phyloP scores from a whole-genome alignment of 2,797 vertebrate genomes.

The Lacerta viridis region DNA sequence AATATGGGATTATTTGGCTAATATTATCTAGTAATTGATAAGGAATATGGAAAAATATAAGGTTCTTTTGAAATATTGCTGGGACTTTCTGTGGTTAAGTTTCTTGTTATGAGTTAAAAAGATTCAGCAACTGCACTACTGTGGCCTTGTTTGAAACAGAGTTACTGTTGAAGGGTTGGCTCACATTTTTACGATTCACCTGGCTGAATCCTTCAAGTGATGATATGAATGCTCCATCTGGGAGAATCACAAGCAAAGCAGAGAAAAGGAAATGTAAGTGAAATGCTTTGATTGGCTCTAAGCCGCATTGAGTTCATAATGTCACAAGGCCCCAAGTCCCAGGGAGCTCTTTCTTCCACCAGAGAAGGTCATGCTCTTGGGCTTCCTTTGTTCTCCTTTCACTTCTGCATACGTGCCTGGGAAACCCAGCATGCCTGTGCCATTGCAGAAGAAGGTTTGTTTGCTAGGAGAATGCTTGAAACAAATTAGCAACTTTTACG shows the following conservation, averaged over 20 bases:
- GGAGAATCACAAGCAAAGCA: slow-evolving; percentile 10
- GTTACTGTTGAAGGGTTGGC: not conserved
- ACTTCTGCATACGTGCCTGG: slow-evolving; percentile 8
- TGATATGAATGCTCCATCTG: not conserved
- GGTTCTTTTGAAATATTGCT: not conserved
- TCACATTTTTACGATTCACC: not conserved
- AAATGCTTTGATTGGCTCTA: slow-evolving; percentile 25
- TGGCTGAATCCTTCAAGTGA: slow-evolving; percentile 7
- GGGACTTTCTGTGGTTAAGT: not conserved
- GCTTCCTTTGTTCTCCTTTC: slow-evolving; percentile 26
- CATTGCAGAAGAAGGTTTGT: not conserved
- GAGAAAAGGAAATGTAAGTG: slow-evolving; percentile 4
- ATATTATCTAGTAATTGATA: not conserved
- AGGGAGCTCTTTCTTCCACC: slow-evolving; percentile 3
- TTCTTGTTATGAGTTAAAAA: slow-evolving; percentile 3
- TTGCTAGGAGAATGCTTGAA: slow-evolving; percentile 17
- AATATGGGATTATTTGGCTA: not conserved
- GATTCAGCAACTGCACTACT: not conserved
- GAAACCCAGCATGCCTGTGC: not conserved
- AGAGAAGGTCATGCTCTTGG: slow-evolving; percentile 1
- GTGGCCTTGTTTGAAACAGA: not conserved
- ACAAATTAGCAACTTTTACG: not conserved
- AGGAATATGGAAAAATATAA: not conserved
- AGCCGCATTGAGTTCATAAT: slow-evolving; percentile 3
- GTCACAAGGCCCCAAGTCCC: slow-evolving; percentile 2